These are phyloP conservation scores for Andrena haemorrhoa DNA, from an alignment of 2,888 invertebrate genomes.

Conservation along the genomic window DNA sequence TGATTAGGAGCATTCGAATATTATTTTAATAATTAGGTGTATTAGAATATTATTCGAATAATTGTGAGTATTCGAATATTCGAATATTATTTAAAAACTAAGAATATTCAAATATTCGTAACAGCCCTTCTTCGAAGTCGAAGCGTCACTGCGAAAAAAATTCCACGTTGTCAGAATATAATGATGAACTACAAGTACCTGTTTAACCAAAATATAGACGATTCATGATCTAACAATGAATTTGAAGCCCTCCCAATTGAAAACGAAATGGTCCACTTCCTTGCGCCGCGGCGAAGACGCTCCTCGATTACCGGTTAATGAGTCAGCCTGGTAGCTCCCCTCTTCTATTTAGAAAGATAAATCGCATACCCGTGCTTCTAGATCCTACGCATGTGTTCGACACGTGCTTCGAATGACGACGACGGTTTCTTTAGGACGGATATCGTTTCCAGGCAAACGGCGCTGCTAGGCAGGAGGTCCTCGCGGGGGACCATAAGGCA, in stretches of 20 bases:
- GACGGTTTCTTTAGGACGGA: conserved; percentile 39
- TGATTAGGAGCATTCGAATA: no score
- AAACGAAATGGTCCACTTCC: conserved; percentile 41
- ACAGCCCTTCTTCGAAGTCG: not conserved
- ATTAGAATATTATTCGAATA: no score
- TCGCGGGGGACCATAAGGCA: conserved; percentile 18
- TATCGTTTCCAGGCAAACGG: conserved; percentile 40
- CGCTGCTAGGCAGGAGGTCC: conserved; percentile 13
- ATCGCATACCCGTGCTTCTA: conserved; percentile 21
- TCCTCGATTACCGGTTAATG: conserved; percentile 55
- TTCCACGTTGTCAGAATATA: not conserved
- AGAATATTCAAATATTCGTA: no score
- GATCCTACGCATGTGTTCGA: conserved; percentile 56
- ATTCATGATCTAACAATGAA: conserved; percentile 27
- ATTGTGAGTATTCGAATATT: no score
- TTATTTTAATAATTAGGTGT: no score
- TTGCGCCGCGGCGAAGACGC: conserved; percentile 3
- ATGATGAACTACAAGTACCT: not conserved
- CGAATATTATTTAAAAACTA: no score
- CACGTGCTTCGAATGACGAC: conserved; percentile 51
- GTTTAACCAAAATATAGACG: not conserved
- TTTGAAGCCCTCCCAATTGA: conserved; percentile 15
- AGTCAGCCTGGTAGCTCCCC: conserved; percentile 40
- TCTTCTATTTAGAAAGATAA: conserved; percentile 20
- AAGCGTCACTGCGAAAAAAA: not conserved